phyloP scores from a whole-genome alignment of 1,140 invertebrate genomes.

The Pseudobourletiella spinata region DNA sequence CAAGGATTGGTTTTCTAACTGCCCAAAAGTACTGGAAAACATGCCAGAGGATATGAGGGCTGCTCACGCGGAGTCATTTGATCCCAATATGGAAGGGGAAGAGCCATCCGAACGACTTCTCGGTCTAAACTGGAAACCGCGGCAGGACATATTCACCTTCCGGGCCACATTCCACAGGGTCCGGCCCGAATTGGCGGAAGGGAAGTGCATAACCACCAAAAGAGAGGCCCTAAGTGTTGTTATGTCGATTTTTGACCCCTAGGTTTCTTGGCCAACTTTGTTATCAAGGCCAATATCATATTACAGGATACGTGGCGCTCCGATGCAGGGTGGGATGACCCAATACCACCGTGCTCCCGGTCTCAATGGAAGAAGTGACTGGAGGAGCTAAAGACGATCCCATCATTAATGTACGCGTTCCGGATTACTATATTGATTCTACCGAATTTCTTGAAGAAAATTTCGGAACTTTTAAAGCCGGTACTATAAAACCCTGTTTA shows the following conservation, averaged over 20 bases:
- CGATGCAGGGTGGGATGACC: conserved; percentile 18
- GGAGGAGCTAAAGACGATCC: background rate
- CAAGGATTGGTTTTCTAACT: conserved; percentile 7
- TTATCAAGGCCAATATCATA: conserved; percentile 22
- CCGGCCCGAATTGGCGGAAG: background rate
- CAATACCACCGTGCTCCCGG: background rate
- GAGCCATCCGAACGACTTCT: conserved; percentile 6
- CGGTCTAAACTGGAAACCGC: conserved; percentile 9
- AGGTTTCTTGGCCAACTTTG: conserved; percentile 15
- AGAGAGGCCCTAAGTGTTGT: conserved; percentile 8
- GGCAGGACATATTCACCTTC: conserved; percentile 1
- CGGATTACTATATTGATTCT: too few relatives aligned
- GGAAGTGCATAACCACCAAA: conserved; percentile 7
- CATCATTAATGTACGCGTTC: too few relatives aligned
- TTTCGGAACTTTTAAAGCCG: too few relatives aligned
- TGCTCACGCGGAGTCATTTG: background rate
- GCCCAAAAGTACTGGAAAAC: background rate
- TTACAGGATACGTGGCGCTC: conserved; percentile 16
- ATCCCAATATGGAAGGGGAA: background rate
- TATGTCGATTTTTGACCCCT: conserved; percentile 19
- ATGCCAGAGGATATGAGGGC: background rate
- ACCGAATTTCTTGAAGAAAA: too few relatives aligned
- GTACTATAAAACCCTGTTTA: too few relatives aligned
- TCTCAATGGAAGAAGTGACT: conserved; percentile 11
- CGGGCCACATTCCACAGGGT: background rate